Conservation (phyloP, 2,888 invertebrate species). For the Nymphalis polychloros region DNA sequence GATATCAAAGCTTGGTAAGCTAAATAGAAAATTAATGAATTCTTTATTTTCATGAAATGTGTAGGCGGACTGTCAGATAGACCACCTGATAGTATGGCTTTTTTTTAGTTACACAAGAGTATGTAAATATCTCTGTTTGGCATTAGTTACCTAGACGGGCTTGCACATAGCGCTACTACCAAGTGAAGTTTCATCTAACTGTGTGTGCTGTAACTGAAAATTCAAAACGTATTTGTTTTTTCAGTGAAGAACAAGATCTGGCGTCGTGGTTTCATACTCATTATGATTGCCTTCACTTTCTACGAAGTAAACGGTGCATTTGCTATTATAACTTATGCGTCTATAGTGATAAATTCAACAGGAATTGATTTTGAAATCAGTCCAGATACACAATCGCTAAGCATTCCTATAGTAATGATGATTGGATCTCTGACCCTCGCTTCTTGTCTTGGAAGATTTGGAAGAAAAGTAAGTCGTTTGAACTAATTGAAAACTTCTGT, state of each 20-base stretch:
- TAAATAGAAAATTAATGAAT: too few species aligned
- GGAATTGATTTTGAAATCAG: slow-evolving; percentile 56
- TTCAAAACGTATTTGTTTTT: slow-evolving; percentile 17
- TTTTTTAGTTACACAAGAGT: too few species aligned
- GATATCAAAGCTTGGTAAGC: too few species aligned
- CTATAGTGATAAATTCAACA: slow-evolving; percentile 54
- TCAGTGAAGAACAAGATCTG: slow-evolving; percentile 56
- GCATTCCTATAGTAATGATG: slow-evolving; percentile 64
- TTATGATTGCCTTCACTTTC: slow-evolving; percentile 46
- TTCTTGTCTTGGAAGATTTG: slow-evolving; percentile 60
- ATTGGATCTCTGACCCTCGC: slow-evolving; percentile 58
- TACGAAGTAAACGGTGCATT: slow-evolving; percentile 57
- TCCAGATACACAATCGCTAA: slow-evolving; percentile 61
- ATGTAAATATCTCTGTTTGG: too few species aligned
- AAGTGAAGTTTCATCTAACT: too few species aligned
- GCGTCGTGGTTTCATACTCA: slow-evolving; percentile 53
- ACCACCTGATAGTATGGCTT: too few species aligned
- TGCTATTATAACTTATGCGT: slow-evolving; percentile 58
- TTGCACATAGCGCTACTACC: too few species aligned
- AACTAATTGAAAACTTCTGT: too few species aligned
- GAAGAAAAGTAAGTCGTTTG: slow-evolving; percentile 57
- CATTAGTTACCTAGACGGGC: too few species aligned
- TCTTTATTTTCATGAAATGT: too few species aligned
- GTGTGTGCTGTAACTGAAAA: too few species aligned
- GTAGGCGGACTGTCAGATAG: too few species aligned